Base-by-base conservation (phyloP, 2,888 invertebrate genomes). In the Melanargia galathea region DNA sequence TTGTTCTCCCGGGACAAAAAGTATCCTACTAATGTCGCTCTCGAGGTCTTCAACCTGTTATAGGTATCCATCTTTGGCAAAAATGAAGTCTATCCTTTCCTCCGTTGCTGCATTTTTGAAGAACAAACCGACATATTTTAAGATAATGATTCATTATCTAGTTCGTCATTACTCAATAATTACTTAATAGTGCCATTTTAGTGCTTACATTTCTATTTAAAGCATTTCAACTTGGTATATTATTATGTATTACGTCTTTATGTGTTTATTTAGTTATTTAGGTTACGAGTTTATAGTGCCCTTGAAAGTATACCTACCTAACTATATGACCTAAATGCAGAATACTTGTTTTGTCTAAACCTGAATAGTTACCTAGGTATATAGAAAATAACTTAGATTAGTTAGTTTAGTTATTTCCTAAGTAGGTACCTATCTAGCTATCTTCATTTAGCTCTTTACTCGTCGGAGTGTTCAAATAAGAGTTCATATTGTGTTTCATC, bases 311-410 rank as follows among this genome's bases (percentile, higher is more conserved):
- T 20, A 11, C 11, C 5, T 49, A 11, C 8, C 18, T 26, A n/a
- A n/a, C n/a, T n/a, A n/a, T n/a, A 30, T 51, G 51, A 51, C 51
- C 51, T 30, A 51, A 51, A 51, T 51, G 18, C 10, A 16, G 8
- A 16, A 48, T 13, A 30, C 49, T 30, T 49, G 49, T 30, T 49
- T n/a, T 49, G 16, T 26, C 26, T 16, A 16, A 22, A 30, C 43
- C 57, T 57, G 26, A 48, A 48, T 48, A 20, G 24, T 10, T 22
- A 49, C 16, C 26, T 24, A 24, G 3, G 33, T 20, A 0, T 11
- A 33, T 18, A 18, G n/a, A 11, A 55, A 22, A 43, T 55, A 24
- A 38, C 10, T 54, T 38, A 22, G 20, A 20, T 35, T 18, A n/a
- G 18, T 16, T 22, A 8, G 7, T 43, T 8, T 5, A 7, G 16